These are phyloP conservation scores for Poicephalus gulielmi DNA, from an alignment of 2,113 vertebrate species.

Conservation along the genomic window DNA sequence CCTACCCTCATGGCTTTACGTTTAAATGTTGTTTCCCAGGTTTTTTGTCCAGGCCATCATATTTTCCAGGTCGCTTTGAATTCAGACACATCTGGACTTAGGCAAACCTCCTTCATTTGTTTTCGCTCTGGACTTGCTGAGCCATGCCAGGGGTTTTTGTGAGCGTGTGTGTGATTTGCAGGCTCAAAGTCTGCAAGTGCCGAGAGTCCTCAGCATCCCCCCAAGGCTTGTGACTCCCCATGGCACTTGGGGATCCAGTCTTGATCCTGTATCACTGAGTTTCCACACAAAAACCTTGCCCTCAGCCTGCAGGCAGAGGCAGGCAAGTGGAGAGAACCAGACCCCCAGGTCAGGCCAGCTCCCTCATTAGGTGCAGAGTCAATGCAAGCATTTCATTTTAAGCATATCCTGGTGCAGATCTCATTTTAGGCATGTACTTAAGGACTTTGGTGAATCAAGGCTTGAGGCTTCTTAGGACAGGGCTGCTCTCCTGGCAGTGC, in stretches of 20 bases:
- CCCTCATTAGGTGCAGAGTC: not conserved
- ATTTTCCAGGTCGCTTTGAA: conserved; percentile 23
- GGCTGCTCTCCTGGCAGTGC: not conserved
- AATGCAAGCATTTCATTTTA: rapidly evolving
- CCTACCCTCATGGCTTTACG: not conserved
- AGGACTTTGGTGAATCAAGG: not conserved
- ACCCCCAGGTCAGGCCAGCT: not conserved
- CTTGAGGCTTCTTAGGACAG: not conserved
- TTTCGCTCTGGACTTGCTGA: not conserved
- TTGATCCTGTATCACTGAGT: not conserved
- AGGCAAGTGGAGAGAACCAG: not conserved
- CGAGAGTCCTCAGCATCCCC: not conserved
- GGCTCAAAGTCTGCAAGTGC: not conserved
- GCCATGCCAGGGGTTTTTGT: not conserved
- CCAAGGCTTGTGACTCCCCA: not conserved
- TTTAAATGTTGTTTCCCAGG: not conserved
- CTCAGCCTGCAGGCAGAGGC: not conserved
- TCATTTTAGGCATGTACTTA: not conserved
- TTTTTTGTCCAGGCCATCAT: not conserved
- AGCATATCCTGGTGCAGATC: not conserved
- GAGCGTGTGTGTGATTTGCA: not conserved
- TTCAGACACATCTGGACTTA: conserved; percentile 7
- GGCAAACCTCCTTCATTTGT: not conserved
- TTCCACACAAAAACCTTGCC: not conserved
- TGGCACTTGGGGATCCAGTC: not conserved